These are phyloP conservation scores for Pherbina coryleti DNA, from an alignment of 2,888 invertebrate genomes.

Conservation along the genomic window DNA sequence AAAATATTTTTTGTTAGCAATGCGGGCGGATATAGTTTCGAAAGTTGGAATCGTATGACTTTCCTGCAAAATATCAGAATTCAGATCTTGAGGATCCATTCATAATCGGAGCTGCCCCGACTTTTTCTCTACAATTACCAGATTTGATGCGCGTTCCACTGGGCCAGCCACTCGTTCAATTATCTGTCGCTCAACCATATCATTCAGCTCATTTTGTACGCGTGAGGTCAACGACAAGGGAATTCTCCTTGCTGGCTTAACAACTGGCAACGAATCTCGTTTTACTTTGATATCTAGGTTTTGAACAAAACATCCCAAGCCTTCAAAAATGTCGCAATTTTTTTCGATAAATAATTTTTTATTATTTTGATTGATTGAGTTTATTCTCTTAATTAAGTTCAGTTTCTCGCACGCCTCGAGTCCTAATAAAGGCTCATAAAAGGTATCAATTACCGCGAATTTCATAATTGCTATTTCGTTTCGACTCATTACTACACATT, in stretches of 20 bases:
- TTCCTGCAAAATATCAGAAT: slow-evolving; percentile 33
- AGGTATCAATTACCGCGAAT: slow-evolving; percentile 44
- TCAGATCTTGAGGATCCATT: slow-evolving; percentile 46
- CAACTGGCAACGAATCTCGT: slow-evolving; percentile 31
- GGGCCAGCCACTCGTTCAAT: slow-evolving; percentile 43
- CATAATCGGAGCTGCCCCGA: slow-evolving; percentile 43
- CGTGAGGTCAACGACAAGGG: slow-evolving; percentile 38
- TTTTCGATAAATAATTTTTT: slow-evolving; percentile 1
- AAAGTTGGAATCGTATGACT: too few species aligned
- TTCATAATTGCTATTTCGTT: slow-evolving; percentile 38
- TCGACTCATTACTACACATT: slow-evolving; percentile 40
- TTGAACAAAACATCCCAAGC: slow-evolving; percentile 42
- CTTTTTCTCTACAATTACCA: not conserved
- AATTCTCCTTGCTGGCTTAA: slow-evolving; percentile 44
- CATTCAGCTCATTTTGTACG: slow-evolving; percentile 37
- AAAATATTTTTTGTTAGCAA: too few species aligned
- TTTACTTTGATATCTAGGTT: slow-evolving; percentile 43
- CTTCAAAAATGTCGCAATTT: slow-evolving; percentile 43
- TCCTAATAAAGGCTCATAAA: slow-evolving; percentile 29
- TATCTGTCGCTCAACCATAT: slow-evolving; percentile 15
- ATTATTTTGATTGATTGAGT: slow-evolving; percentile 10
- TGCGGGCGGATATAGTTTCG: too few species aligned
- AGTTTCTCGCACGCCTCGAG: slow-evolving; percentile 30
- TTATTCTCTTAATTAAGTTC: slow-evolving; percentile 38
- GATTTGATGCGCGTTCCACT: slow-evolving; percentile 18